Evolutionary conservation across 2,797 vertebrate species (phyloP).

Genomic region (Darevskia mixta): DNA sequence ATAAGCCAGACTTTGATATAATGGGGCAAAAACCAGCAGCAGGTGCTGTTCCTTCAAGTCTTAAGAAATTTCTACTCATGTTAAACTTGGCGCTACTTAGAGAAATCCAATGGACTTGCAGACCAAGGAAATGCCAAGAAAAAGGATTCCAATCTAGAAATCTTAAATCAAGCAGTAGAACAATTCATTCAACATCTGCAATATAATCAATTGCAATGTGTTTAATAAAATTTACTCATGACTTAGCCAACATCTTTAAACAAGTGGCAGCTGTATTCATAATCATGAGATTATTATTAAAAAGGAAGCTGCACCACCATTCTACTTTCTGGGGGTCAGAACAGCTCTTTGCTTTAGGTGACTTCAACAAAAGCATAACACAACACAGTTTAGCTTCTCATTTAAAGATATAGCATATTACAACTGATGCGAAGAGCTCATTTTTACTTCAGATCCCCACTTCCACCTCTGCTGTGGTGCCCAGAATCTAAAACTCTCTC

Average conservation of each 20-base stretch:
- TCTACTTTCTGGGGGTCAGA: neutral
- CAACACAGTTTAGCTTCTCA: neutral
- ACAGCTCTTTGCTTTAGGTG: neutral
- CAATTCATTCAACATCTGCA: neutral
- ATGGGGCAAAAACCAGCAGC: neutral
- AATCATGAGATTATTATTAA: neutral
- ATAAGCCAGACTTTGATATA: neutral
- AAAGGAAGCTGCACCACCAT: neutral
- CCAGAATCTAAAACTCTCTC: neutral
- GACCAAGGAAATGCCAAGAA: neutral
- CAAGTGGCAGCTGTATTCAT: neutral
- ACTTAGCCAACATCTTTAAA: neutral
- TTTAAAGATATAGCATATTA: neutral
- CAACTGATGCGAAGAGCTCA: neutral
- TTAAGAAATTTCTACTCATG: neutral
- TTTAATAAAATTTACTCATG: neutral
- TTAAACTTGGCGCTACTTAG: neutral
- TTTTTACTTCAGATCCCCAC: neutral
- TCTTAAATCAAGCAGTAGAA: neutral
- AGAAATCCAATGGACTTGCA: neutral
- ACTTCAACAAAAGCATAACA: neutral
- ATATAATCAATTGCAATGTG: neutral
- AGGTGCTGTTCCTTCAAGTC: neutral
- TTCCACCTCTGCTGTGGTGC: neutral
- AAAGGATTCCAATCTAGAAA: neutral